Evolutionary conservation across 2,888 invertebrate genomes (phyloP).

Genomic region (Polymixis flavicincta): DNA sequence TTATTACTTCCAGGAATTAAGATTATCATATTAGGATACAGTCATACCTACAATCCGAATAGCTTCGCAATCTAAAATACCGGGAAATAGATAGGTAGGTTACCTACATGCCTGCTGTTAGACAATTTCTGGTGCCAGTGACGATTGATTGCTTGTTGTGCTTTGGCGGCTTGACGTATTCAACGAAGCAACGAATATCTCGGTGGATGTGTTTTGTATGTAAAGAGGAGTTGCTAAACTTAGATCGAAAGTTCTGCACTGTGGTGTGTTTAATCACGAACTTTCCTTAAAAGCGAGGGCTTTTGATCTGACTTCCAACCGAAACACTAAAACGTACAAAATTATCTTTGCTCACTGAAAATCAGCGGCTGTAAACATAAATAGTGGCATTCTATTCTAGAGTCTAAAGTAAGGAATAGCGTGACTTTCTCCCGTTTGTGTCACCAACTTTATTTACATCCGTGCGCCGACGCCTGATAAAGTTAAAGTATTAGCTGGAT

Average conservation of each 20-base stretch:
- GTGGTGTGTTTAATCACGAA: slow-evolving; percentile 34
- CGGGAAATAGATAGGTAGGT: background rate
- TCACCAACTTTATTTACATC: slow-evolving; percentile 69
- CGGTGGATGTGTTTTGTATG: slow-evolving; percentile 18
- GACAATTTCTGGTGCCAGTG: slow-evolving; percentile 12
- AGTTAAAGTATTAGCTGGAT: slow-evolving; percentile 65
- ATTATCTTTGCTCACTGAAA: slow-evolving; percentile 54
- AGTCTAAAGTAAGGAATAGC: slow-evolving; percentile 60
- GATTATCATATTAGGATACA: background rate
- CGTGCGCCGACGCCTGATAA: slow-evolving; percentile 70
- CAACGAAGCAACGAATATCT: slow-evolving; percentile 19
- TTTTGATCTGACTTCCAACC: slow-evolving; percentile 30
- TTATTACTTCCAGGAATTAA: background rate
- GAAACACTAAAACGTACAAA: slow-evolving; percentile 43
- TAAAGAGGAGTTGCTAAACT: slow-evolving; percentile 11
- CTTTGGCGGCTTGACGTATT: slow-evolving; percentile 14
- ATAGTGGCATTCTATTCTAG: slow-evolving; percentile 55
- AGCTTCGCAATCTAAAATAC: slow-evolving; percentile 2
- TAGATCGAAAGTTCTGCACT: slow-evolving; percentile 11
- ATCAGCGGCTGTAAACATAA: slow-evolving; percentile 59
- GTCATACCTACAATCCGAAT: background rate
- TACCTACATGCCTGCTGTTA: slow-evolving; percentile 10
- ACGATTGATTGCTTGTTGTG: slow-evolving; percentile 32
- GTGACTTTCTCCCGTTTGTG: slow-evolving; percentile 69
- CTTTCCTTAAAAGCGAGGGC: slow-evolving; percentile 21